phyloP scores from a whole-genome alignment of 2,888 invertebrate genomes.

The Protodeltote pygarga region DNA sequence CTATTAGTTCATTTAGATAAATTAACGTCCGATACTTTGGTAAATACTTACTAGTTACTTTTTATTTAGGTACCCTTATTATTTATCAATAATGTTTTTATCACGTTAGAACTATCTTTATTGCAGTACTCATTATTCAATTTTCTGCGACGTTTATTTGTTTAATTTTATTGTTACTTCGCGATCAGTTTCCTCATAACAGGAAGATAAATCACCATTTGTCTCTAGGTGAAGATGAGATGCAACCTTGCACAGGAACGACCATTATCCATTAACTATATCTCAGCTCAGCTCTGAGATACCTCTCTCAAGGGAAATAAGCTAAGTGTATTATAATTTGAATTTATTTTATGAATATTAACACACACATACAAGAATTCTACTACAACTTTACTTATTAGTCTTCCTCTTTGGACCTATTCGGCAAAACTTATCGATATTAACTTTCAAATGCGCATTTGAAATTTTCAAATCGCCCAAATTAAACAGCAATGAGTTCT shows the following conservation, averaged over 20 bases:
- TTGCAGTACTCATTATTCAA: background rate
- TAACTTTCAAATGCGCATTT: too few species aligned
- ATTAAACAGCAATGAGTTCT: too few species aligned
- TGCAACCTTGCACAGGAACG: background rate
- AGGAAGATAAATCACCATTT: slow-evolving; percentile 8
- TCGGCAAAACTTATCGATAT: too few species aligned
- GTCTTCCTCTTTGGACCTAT: too few species aligned
- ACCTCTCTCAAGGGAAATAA: background rate
- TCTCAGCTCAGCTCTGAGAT: too few species aligned
- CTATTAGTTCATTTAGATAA: slow-evolving; percentile 62
- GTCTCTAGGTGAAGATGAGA: slow-evolving; percentile 3
- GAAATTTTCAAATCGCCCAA: too few species aligned
- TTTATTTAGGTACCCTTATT: slow-evolving; percentile 17
- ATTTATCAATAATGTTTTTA: slow-evolving; percentile 11
- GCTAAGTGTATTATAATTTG: background rate
- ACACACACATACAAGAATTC: background rate
- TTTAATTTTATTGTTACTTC: slow-evolving; percentile 11
- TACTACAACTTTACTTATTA: too few species aligned
- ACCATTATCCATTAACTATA: too few species aligned
- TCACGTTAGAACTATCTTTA: slow-evolving; percentile 14
- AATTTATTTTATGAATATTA: background rate
- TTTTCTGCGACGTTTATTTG: slow-evolving; percentile 6
- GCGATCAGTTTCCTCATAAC: slow-evolving; percentile 14
- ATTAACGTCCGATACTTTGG: slow-evolving; percentile 41
- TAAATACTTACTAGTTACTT: slow-evolving; percentile 22